Base-by-base conservation (phyloP, 1,140 invertebrate species). In the Drosophila miranda region DNA sequence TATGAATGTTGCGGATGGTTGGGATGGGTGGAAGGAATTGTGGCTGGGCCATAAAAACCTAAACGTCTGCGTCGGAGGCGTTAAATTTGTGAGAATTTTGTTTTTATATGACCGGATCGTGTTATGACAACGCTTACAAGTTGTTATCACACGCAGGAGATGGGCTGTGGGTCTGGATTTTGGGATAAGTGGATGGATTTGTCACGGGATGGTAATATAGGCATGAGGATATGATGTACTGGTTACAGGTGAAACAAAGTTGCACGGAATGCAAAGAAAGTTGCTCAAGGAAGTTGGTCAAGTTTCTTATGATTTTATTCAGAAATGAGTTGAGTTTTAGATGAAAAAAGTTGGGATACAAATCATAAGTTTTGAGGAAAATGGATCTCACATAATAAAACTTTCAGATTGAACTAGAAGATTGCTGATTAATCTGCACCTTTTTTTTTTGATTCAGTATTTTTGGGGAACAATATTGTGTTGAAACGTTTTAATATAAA, bases 71-170 rank as follows among this genome's bases (percentile, higher is more conserved):
- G 42, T 48, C 46, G 52, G 49, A 61, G 60, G 53, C 77, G 68
- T 83, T 83, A 83, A 78, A 83, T 83, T 83, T 72, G 79, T 78
- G 59, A 56, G 56, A 67, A 52, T 78, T 57, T 67, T 41, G 51
- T 30, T 74, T 80, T 87, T 87, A 86, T 86, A 86, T 77, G 81
- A 60, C 63, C 74, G 63, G 58, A 87, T 86, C 81, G 82, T 86
- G 81, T 81, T 81, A 86, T 73, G 70, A 73, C 69, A 63, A 52
- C 69, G 57, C 70, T 86, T 81, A 81, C 81, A 76, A 50, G 58
- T 49, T 84, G 81, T 84, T 81, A 84, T 84, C 81, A 64, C 43
- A 43, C 50, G 2, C 7, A 34, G 16, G 54, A 16, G 6, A 13
- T 21, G 21, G 30, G 49, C 6, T 11, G 11, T 58, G 34, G 19